A percentile compares a stretch with the other conserved stretches of the same genome.
phyloP scores from a whole-genome alignment of 1,140 invertebrate genomes.

The Cecropterus lyciades region DNA sequence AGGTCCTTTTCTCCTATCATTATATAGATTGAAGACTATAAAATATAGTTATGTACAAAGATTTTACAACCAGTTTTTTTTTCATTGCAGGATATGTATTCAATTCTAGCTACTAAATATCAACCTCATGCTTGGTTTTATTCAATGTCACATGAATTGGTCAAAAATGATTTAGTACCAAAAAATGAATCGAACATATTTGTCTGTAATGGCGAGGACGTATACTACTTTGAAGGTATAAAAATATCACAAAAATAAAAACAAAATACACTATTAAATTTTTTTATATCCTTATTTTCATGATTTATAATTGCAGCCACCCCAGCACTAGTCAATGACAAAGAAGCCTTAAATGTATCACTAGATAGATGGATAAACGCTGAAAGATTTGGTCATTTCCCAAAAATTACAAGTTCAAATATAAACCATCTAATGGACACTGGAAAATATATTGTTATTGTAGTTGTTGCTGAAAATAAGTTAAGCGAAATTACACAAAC shows the following conservation, averaged over 20 bases:
- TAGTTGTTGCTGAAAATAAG: constrained; percentile 95
- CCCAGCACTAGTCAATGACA: constrained; percentile 80
- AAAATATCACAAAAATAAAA: neutral
- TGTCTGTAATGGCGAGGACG: constrained; percentile 92
- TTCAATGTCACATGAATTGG: constrained; percentile 87
- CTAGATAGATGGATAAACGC: constrained; percentile 94
- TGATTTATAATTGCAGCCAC: constrained; percentile 58
- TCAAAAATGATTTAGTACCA: constrained; percentile 87
- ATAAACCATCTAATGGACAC: constrained; percentile 93
- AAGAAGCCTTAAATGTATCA: constrained; percentile 86
- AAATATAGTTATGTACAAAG: no score
- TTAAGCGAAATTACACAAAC: constrained; percentile 91
- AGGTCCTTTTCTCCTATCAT: no score
- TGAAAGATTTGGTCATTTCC: constrained; percentile 96
- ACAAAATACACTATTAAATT: neutral
- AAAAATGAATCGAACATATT: constrained; percentile 89
- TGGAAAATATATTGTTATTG: constrained; percentile 94
- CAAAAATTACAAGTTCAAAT: constrained; percentile 93
- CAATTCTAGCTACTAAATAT: constrained; percentile 89
- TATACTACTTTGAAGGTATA: constrained; percentile 69
- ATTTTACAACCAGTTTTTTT: no score
- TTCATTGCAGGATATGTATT: constrained; percentile 88
- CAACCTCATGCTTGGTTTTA: constrained; percentile 95
- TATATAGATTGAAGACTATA: no score
- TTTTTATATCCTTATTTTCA: constrained; percentile 14